phyloP scores from a whole-genome alignment of 2,797 vertebrate species.

The Austrolebias charrua region DNA sequence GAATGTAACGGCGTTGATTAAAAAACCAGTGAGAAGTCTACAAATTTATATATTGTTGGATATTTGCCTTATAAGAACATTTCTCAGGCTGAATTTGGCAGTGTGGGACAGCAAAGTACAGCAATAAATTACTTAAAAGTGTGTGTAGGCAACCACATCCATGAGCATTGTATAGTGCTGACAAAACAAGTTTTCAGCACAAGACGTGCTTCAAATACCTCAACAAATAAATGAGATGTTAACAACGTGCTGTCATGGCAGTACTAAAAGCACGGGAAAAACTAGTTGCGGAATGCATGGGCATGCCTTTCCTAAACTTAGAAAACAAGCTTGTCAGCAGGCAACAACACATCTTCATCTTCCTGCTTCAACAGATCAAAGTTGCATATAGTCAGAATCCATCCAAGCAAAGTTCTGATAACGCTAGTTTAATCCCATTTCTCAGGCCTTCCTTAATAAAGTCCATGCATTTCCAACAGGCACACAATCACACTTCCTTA shows the following conservation, averaged over 20 bases:
- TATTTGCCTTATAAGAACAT: constrained; percentile 56
- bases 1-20: constrained; percentile 3
- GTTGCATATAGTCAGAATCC: constrained; percentile 11
- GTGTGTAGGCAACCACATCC: constrained; percentile 26
- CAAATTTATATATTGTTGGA: constrained; percentile 43
- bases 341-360: constrained; percentile 11
- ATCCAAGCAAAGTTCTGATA: constrained; percentile 24
- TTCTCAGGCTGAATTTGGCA: constrained; percentile 72
- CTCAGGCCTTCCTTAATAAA: constrained; percentile 51
- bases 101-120: constrained; percentile 42
- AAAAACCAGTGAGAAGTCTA: constrained; percentile 10
- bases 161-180: constrained; percentile 21
- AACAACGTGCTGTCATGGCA: constrained; percentile 32
- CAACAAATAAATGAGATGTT: constrained; percentile 38
- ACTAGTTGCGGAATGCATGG: constrained; percentile 11
- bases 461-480: constrained; percentile 54
- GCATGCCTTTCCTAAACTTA: constrained; percentile 24
- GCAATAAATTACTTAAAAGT: constrained; percentile 38
- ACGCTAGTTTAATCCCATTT: constrained; percentile 29
- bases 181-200: constrained; percentile 59
- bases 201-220: constrained; percentile 39
- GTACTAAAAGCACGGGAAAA: constrained; percentile 41
- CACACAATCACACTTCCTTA: constrained; percentile 71
- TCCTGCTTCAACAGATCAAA: constrained; percentile 47
- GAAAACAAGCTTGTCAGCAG: constrained; percentile 15